Conservation (phyloP, 2,888 invertebrate genomes). For the Drosophila meridionalis region DNA sequence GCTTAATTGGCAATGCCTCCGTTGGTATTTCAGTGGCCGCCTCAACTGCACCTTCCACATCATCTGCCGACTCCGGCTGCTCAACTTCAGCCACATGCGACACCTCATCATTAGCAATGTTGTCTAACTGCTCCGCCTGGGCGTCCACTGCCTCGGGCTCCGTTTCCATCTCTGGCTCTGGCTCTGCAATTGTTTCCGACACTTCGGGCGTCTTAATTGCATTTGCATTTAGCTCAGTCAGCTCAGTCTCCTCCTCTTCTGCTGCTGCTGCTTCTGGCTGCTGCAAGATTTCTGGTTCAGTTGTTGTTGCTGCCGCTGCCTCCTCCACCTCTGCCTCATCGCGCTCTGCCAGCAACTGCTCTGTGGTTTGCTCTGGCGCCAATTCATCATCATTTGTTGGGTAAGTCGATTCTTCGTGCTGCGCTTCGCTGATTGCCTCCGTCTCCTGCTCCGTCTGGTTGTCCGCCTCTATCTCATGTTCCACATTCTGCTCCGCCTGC, state of each 20-base stretch:
- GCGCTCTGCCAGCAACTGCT: slow-evolving; percentile 21
- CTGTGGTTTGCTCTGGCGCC: slow-evolving; percentile 67
- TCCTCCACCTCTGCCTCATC: slow-evolving; percentile 5
- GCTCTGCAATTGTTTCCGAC: slow-evolving; percentile 64
- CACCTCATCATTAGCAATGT: slow-evolving; percentile 59
- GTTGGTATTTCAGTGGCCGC: slow-evolving; percentile 30
- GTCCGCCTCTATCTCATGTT: slow-evolving; percentile 29
- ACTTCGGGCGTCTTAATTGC: slow-evolving; percentile 79
- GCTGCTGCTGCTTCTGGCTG: not conserved
- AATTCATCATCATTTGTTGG: slow-evolving; percentile 81
- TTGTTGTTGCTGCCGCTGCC: slow-evolving; percentile 31
- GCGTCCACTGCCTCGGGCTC: not conserved
- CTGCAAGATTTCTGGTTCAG: slow-evolving; percentile 41
- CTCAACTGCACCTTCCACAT: slow-evolving; percentile 41
- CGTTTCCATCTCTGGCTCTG: not conserved
- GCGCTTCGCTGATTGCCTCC: slow-evolving; percentile 68
- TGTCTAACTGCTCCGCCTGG: slow-evolving; percentile 32
- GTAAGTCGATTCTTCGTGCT: slow-evolving; percentile 74
- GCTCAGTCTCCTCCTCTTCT: slow-evolving; percentile 30
- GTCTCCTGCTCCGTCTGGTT: slow-evolving; percentile 20
- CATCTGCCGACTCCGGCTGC: slow-evolving; percentile 41
- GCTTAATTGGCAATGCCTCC: slow-evolving; percentile 46
- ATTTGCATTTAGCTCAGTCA: slow-evolving; percentile 69
- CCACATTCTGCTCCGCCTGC: slow-evolving; percentile 23
- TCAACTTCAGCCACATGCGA: slow-evolving; percentile 48